Evolutionary conservation across 2,888 invertebrate genomes (phyloP), one percentile per base, ranked within the genome.

Genomic region (Plagodis pulveraria): DNA sequence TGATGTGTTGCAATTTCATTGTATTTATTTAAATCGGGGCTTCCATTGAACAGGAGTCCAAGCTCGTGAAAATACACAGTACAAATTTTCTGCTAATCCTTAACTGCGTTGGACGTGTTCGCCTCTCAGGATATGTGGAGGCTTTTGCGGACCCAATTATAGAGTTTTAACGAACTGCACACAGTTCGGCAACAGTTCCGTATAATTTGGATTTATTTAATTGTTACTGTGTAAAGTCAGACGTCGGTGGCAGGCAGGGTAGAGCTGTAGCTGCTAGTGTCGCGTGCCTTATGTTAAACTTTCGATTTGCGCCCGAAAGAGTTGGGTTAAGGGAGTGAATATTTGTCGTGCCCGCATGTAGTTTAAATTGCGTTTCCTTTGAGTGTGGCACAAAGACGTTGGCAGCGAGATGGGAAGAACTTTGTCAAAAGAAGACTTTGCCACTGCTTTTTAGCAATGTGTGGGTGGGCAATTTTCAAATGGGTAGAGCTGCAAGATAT

Each of bases 111-210:
- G 58, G 65, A 73, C 71, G 71, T 76, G 70, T 73, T 66, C 72
- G 58, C 60, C 60, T 52, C 63, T 50, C 59, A 50, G 66, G 66
- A 68, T 67, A 70, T 71, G 73, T 69, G 69, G 67, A 59, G 62
- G 67, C 71, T 62, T 66, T 66, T 50, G 69, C 63, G 58, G 68
- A 69, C 70, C 77, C 77, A 83, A 84, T 84, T 80, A 83, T 69
- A 69, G 77, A 83, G 78, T 84, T 83, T 79, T 78, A 83, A 83
- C 78, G 76, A 82, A 81, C 78, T 77, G 76, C 74, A 77, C 72
- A 76, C 67, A 70, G 70, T 68, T 71, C 70, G 68, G 67, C 69
- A 70, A 73, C 78, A 80, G 70, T 78, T 71, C 46, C 65, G 72
- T 66, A 76, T 76, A 75, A 77, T 76, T 76, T 59, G 70, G 71